Conservation (phyloP, 92 coral and sea anemone genomes). For the Zoanthus sociatus region DNA sequence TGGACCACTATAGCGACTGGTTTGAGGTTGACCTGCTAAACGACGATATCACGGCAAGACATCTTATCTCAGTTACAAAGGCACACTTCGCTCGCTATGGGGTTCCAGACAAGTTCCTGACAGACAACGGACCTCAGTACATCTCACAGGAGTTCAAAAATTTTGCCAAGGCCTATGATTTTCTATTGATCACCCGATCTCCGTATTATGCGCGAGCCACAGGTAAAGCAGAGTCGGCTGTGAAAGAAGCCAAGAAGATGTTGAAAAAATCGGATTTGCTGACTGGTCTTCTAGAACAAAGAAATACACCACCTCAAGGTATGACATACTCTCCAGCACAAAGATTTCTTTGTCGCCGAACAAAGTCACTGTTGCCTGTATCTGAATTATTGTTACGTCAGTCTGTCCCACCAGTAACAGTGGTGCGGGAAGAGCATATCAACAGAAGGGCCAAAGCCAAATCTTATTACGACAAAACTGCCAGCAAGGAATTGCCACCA, state of each 20-base stretch:
- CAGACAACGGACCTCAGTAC: constrained; percentile 13
- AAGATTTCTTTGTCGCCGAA: constrained; percentile 11
- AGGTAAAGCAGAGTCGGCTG: constrained; percentile 45
- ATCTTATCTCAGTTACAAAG: neutral
- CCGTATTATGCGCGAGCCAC: constrained; percentile 41
- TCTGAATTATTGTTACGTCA: constrained; percentile 22
- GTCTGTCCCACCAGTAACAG: constrained; percentile 40
- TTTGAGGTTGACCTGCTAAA: constrained; percentile 35
- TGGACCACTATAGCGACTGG: constrained; percentile 56
- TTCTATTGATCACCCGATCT: constrained; percentile 46
- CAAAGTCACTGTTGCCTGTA: constrained; percentile 8
- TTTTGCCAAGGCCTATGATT: constrained; percentile 44
- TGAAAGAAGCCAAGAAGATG: constrained; percentile 10
- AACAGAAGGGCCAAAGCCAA: constrained; percentile 27
- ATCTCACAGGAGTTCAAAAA: neutral
- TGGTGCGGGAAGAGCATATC: constrained; percentile 10
- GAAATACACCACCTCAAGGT: constrained; percentile 4
- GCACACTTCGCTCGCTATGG: constrained; percentile 41
- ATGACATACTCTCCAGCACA: constrained; percentile 18
- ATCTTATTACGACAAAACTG: constrained; percentile 29
- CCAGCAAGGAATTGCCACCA: constrained; percentile 19
- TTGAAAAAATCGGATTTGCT: constrained; percentile 12
- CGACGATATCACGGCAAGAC: neutral
- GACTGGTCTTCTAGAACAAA: constrained; percentile 3
- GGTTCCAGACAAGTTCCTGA: neutral